Evolutionary conservation across 2,888 invertebrate genomes (phyloP).

Genomic region (Pyrocoelia pectoralis): DNA sequence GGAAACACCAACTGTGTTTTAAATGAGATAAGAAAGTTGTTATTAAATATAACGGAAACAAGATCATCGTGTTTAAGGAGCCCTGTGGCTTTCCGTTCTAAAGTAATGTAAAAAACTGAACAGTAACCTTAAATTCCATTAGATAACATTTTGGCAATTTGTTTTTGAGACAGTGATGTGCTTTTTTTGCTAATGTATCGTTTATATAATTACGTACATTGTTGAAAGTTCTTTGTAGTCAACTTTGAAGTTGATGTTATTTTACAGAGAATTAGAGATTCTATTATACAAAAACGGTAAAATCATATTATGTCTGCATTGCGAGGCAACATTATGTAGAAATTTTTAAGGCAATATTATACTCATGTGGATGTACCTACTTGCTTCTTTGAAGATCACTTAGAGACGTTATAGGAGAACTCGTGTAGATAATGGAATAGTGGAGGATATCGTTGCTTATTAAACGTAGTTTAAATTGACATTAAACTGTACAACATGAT

Average conservation of each 20-base stretch:
- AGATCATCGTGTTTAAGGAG: neutral
- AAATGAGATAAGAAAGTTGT: constrained; percentile 2
- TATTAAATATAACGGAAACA: constrained; percentile 1
- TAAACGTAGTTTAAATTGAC: constrained; percentile 31
- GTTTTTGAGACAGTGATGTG: neutral
- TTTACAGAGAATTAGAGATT: too few relatives aligned
- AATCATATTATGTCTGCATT: neutral
- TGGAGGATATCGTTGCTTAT: constrained; percentile 25
- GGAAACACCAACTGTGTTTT: constrained; percentile 4
- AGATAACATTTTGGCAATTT: constrained; percentile 2
- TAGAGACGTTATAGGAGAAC: constrained; percentile 12
- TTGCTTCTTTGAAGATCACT: constrained; percentile 9
- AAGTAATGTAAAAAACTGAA: constrained; percentile 2
- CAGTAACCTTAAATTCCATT: constrained; percentile 12
- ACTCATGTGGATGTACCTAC: constrained; percentile 4
- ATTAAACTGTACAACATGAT: constrained; percentile 23
- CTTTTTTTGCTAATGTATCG: neutral
- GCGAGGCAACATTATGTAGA: neutral
- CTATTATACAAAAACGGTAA: too few relatives aligned
- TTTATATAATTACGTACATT: neutral
- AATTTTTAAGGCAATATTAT: neutral
- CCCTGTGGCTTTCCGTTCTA: constrained; percentile 3
- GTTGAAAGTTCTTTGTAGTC: neutral
- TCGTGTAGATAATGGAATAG: constrained; percentile 17
- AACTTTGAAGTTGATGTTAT: too few relatives aligned